Evolutionary conservation across 2,113 vertebrate species (phyloP).

Genomic region (Grus americana): DNA sequence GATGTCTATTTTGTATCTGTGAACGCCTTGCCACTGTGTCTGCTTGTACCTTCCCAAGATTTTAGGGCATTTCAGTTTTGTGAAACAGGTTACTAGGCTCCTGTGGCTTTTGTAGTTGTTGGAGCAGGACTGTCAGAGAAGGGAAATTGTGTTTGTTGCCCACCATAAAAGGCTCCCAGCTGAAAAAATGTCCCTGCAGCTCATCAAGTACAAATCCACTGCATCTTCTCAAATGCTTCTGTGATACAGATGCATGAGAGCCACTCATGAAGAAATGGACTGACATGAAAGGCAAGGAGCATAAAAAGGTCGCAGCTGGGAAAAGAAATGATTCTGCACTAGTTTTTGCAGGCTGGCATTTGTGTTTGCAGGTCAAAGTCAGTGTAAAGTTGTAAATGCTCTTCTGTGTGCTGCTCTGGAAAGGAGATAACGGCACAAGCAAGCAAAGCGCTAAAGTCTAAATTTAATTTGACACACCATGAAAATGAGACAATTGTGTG

Average conservation of each 20-base stretch:
- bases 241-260: not conserved
- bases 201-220: not conserved
- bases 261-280: not conserved
- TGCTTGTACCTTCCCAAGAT: not conserved
- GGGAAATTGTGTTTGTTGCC: not conserved
- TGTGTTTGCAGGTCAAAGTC: constrained; percentile 45
- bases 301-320: not conserved
- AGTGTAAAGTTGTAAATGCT: not conserved
- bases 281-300: not conserved
- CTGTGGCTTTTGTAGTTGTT: not conserved
- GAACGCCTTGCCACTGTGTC: not conserved
- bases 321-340: not conserved
- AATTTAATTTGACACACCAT: constrained; percentile 48
- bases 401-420: not conserved
- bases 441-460: not conserved
- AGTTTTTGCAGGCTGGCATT: not conserved
- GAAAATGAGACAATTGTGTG: constrained; percentile 56
- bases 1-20: not conserved
- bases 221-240: not conserved
- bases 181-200: not conserved
- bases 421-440: not conserved
- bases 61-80: not conserved
- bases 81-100: not conserved
- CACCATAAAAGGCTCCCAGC: not conserved
- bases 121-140: not conserved